Base-by-base conservation (phyloP, 2,888 invertebrate species). In the Apantesis nais region DNA sequence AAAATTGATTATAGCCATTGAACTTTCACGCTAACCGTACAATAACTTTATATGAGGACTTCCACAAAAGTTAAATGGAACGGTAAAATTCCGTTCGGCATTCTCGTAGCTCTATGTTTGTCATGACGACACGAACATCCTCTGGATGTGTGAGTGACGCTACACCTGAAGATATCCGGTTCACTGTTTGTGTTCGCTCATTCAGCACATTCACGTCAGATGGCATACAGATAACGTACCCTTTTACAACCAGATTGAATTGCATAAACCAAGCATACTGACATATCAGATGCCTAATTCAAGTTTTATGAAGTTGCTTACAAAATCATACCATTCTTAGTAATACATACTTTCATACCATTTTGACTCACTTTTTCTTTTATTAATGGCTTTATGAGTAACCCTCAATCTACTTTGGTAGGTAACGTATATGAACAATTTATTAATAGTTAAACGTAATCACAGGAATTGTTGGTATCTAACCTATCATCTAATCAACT, bases 221-320 rank as follows among this genome's bases (percentile, higher is more conserved):
- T 93, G 83, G 90, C 89, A 88, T 87, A 88, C 88, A 90, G 92
- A 92, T 91, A 91, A 87, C 84, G 78, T 85, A 52, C 48, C 48
- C 83, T 83, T 85, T 88, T 79, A 80, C 76, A 74, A 73, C 60
- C 69, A 83, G 89, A 89, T 89, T 88, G 85, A 88, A 90, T 89
- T 87, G 87, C 85, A 75, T 81, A 77, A 80, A 82, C 72, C 67
- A 71, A 67, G 68, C 64, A 64, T 37, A 41, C 31, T 66, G 55
- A 65, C 5, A 65, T 31, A 37, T 60, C 52, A 41, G 12, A 48
- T n/a, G 60, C 65, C 62, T 64, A 37, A 39, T 37, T 25, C n/a
- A 12, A 44, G 9, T 63, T 31, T 37, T 63, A 22, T 22, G 63
- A 41, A 25, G 9, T 29, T n/a, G 29, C 62, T 41, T 25, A n/a